Conservation (phyloP, 1,140 invertebrate genomes). For the Habropoda laboriosa region DNA sequence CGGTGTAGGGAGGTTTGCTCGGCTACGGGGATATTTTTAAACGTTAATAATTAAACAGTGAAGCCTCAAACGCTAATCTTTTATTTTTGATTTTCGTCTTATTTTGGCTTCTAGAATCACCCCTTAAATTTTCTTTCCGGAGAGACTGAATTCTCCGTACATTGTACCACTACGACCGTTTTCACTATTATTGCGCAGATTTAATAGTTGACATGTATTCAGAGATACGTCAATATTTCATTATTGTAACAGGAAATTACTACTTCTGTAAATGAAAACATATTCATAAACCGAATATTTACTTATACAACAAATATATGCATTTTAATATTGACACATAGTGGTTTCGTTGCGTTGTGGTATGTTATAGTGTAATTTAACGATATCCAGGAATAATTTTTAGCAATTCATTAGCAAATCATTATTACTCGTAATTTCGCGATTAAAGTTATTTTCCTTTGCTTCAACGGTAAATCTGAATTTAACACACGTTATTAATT, state of each 20-base stretch:
- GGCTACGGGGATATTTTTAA: too few relatives aligned
- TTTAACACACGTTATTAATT: background rate
- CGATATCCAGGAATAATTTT: background rate
- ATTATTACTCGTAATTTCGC: background rate
- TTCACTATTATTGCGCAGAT: background rate
- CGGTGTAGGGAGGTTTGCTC: too few relatives aligned
- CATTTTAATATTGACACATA: background rate
- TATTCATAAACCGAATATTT: background rate
- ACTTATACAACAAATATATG: conserved; percentile 3
- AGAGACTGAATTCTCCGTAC: too few relatives aligned
- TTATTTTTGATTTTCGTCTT: too few relatives aligned
- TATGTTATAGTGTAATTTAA: background rate
- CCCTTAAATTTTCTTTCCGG: too few relatives aligned
- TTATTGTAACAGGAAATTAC: conserved; percentile 1
- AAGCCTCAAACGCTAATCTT: too few relatives aligned
- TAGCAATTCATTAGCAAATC: background rate
- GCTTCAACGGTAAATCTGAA: background rate
- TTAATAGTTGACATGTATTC: conserved; percentile 25
- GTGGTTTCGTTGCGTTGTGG: background rate
- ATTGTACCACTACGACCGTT: background rate
- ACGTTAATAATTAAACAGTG: too few relatives aligned
- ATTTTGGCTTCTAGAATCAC: too few relatives aligned
- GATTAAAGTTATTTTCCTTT: background rate
- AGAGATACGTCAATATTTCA: conserved; percentile 19
- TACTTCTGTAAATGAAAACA: conserved; percentile 9